A percentile compares a stretch with the other conserved stretches of the same genome.
Evolutionary conservation across 2,888 invertebrate species (phyloP).

Genomic region (Cloeon dipterum): DNA sequence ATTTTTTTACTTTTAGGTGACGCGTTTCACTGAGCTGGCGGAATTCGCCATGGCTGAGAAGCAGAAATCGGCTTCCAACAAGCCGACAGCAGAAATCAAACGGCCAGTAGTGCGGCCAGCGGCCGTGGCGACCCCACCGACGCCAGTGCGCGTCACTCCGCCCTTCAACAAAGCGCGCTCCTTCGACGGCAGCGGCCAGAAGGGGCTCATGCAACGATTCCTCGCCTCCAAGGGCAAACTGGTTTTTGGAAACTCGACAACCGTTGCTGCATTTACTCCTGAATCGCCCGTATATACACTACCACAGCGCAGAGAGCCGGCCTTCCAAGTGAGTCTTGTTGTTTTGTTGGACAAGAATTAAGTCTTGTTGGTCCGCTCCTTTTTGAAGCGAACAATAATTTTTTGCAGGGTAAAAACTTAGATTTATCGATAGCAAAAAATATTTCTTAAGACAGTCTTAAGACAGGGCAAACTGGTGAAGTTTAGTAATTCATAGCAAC

Average conservation of each 20-base stretch:
- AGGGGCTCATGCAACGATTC: slow-evolving; percentile 68
- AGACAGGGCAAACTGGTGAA: too few relatives aligned
- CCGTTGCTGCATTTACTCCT: too few relatives aligned
- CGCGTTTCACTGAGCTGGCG: slow-evolving; percentile 9
- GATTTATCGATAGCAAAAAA: too few relatives aligned
- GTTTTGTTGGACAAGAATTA: too few relatives aligned
- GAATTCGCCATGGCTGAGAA: slow-evolving; percentile 8
- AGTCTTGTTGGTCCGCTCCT: too few relatives aligned
- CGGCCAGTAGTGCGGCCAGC: slow-evolving; percentile 6
- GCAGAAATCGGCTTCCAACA: not conserved
- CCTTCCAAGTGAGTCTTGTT: not conserved
- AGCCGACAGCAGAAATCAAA: slow-evolving; percentile 1
- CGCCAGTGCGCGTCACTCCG: not conserved
- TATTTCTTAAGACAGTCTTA: too few relatives aligned
- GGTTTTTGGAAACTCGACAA: too few relatives aligned
- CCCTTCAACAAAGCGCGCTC: slow-evolving; percentile 2
- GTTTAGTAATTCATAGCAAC: too few relatives aligned
- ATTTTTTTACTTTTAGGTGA: slow-evolving; percentile 9
- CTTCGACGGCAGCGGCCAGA: slow-evolving; percentile 23
- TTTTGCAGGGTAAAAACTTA: too few relatives aligned
- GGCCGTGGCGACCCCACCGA: slow-evolving; percentile 5
- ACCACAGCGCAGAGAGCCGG: too few relatives aligned
- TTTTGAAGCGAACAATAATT: too few relatives aligned
- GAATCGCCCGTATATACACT: too few relatives aligned
- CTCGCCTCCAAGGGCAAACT: slow-evolving; percentile 52